Base-by-base conservation (phyloP, 2,797 vertebrate species). In the Botia almorhae region DNA sequence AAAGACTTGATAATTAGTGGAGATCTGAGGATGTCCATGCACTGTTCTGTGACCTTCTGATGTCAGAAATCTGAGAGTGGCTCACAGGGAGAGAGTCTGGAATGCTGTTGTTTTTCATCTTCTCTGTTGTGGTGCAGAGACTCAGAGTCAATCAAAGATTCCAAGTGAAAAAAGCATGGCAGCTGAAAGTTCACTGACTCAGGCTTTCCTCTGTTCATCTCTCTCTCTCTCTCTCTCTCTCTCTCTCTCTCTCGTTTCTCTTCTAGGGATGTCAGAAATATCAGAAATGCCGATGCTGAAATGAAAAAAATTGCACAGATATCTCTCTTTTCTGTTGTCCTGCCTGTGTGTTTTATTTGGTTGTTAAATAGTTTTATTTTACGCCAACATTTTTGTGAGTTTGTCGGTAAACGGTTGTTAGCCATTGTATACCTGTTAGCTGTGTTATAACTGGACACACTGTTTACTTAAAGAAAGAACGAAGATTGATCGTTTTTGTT, bases 71-170 rank as follows among this genome's bases (percentile, higher is more conserved):
- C 71, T 21, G 43, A 69, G 48, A 89, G 84, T 36, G 74, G 78
- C 83, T 85, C 81, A 14, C 64, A 60, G 78, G 83, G 86, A 87
- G 88, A 60, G 78, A 82, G 85, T 81, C 76, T 69, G 12, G 76
- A 7, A 69, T 53, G 80, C 81, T 78, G 83, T 87, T 89, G 86
- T 86, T 87, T 89, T 88, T 89, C 80, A 88, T 88, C 69, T 86
- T 78, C 70, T 78, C 16, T 81, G 76, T 88, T 90, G 87, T 89
- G 87, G 87, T 86, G 19, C 26, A 23, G 81, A 88, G 58, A 39
- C 64, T 74, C 72, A 53, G 50, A 76, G 82, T 86, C 87, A 84
- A 76, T 93, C 87, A 88, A 82, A 88, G 84, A 70, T 51, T 74
- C 56, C 82, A 77, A 84, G 36, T 48, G 78, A 78, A 85, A 26